Evolutionary conservation across 2,113 vertebrate species (phyloP), one percentile per base, ranked within the genome.

Genomic region (Pterocles burchelli): DNA sequence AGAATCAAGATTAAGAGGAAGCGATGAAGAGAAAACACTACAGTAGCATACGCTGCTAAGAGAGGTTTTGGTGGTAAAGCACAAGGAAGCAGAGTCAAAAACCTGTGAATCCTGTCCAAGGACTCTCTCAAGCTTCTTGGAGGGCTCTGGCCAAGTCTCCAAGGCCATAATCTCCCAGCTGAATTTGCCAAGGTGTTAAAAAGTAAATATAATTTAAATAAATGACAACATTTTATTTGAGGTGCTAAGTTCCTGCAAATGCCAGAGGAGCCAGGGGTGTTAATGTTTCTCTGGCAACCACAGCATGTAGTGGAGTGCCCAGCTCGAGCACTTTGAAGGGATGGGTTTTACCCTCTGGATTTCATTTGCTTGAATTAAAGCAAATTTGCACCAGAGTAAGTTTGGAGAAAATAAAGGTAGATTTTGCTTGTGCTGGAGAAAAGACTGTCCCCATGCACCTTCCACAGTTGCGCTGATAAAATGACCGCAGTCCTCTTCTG

Each of bases 201-300:
- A 89, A 33, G 24, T 54, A 76, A 87, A 79, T 48, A 14, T 21
- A 58, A 75, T 74, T 71, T 58, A 76, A 92, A 51, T 49, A 94
- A 76, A 94, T 70, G 13, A 49, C 31, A 66, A 46, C 18, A 33
- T 63, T 88, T 72, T 84, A 43, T 75, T 81, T 54, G 80, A 90
- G 90, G 89, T 82, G 49, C 83, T 87, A 63, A 93, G 63, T 67
- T 83, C 24, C 58, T 87, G 58, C 58, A 94, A 90, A 80, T 63
- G 36, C 65, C 65, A n/a, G 55, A 80, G 79, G 31, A 80, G 58
- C 5, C 6, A 78, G 66, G 13, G 70, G 77, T 92, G 93, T 94
- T 95, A 93, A 94, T 86, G 49, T 38, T 90, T 31, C 85, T 94
- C 79, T 96, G 95, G 88, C 79, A 96, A 46, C 7, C 48, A 65